Evolutionary conservation across 2,113 vertebrate species (phyloP).

Genomic region (Athene cunicularia): DNA sequence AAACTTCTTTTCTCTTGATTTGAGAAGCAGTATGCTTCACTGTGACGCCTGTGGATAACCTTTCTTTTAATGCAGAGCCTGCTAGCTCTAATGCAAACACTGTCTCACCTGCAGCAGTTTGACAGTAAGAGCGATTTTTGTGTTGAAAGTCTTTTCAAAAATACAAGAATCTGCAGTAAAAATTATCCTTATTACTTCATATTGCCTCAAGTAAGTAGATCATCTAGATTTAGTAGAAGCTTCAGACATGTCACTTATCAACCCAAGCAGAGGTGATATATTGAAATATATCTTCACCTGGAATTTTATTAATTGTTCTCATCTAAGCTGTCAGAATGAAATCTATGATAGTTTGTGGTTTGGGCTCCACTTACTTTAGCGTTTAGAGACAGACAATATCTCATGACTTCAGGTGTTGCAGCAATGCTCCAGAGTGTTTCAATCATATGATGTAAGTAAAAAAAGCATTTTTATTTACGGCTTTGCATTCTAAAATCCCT

Average conservation of each 20-base stretch:
- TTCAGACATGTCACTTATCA: not conserved
- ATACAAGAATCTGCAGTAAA: slow-evolving; percentile 11
- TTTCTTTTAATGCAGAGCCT: not conserved
- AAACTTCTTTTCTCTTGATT: not conserved
- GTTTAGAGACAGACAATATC: not conserved
- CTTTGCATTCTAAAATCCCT: not conserved
- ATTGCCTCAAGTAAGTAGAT: slow-evolving; percentile 10
- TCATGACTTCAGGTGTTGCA: not conserved
- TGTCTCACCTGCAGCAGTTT: not conserved
- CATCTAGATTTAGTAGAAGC: not conserved
- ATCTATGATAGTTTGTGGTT: not conserved
- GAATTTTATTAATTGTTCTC: not conserved
- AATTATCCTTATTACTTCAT: not conserved
- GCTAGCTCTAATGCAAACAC: not conserved
- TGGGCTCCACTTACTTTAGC: not conserved
- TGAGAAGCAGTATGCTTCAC: not conserved
- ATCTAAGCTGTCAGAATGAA: not conserved
- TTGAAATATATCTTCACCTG: not conserved
- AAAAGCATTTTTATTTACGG: not conserved
- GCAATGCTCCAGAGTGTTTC: not conserved
- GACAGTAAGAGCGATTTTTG: not conserved
- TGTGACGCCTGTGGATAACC: not conserved
- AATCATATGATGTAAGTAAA: not conserved
- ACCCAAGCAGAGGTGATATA: not conserved
- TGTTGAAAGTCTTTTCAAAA: not conserved